These are phyloP conservation scores for Aphis craccivora DNA, from an alignment of 1,140 invertebrate species.

Conservation along the genomic window DNA sequence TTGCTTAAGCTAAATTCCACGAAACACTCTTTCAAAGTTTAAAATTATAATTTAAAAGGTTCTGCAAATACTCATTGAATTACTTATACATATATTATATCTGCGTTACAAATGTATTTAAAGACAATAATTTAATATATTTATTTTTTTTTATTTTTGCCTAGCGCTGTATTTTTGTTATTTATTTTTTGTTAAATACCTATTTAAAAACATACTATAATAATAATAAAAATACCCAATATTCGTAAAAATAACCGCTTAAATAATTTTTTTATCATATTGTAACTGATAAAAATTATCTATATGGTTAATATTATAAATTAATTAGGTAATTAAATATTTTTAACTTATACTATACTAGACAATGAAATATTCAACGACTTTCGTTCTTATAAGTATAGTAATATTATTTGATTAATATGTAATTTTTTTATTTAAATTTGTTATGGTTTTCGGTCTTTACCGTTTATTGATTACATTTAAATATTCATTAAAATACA, in stretches of 20 bases:
- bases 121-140: not conserved
- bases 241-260: not conserved
- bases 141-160: too few relatives aligned
- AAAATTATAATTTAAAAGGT: not conserved
- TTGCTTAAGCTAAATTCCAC: not conserved
- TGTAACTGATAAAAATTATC: too few relatives aligned
- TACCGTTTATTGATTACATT: not conserved
- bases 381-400: not conserved
- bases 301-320: not conserved
- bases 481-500: not conserved
- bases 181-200: not conserved
- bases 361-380: not conserved
- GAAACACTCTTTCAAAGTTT: not conserved
- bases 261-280: too few relatives aligned
- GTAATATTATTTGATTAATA: not conserved
- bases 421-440: not conserved
- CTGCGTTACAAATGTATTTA: not conserved
- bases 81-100: not conserved
- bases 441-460: not conserved
- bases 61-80: not conserved
- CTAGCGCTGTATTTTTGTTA: not conserved
- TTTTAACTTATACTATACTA: not conserved
- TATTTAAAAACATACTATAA: not conserved
- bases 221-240: too few relatives aligned
- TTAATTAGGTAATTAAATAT: not conserved